Percentiles rank a stretch among this genome's conserved stretches.
These are phyloP conservation scores for Sebastes oblongus DNA, from an alignment of 2,797 vertebrate genomes.

Conservation along the genomic window DNA sequence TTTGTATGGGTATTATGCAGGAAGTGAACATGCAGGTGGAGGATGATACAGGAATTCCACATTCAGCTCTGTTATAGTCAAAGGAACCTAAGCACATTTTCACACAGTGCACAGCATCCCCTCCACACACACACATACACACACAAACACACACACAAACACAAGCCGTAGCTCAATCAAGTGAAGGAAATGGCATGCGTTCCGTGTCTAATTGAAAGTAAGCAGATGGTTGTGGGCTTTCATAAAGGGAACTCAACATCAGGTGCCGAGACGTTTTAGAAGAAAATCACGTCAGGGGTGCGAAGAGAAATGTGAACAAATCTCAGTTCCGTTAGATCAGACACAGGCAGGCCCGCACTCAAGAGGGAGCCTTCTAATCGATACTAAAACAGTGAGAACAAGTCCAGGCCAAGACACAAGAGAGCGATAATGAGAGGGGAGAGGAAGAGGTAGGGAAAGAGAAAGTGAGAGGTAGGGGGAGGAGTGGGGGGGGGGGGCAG, in stretches of 20 bases:
- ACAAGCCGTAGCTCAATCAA: constrained; percentile 21
- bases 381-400: constrained; percentile 72
- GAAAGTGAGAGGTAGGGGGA: background rate
- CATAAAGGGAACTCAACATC: constrained; percentile 54
- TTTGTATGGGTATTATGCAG: background rate
- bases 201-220: constrained; percentile 61
- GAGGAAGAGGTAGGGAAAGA: constrained; percentile 24
- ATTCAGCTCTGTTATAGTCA: background rate
- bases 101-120: background rate
- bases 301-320: constrained; percentile 70
- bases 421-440: constrained; percentile 61
- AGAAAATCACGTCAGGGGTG: constrained; percentile 34
- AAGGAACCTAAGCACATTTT: constrained; percentile 18
- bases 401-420: constrained; percentile 60
- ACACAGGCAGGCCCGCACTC: constrained; percentile 51
- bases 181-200: constrained; percentile 42
- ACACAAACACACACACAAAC: constrained; percentile 1
- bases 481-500: background rate
- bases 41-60: background rate
- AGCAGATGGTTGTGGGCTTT: constrained; percentile 57
- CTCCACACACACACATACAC: constrained; percentile 11
- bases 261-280: constrained; percentile 50
- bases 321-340: constrained; percentile 70
- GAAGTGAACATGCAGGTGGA: background rate
- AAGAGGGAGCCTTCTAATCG: constrained; percentile 55